Conservation (phyloP, 92 coral and sea anemone species). For the Hydrozoanthus gracilis region DNA sequence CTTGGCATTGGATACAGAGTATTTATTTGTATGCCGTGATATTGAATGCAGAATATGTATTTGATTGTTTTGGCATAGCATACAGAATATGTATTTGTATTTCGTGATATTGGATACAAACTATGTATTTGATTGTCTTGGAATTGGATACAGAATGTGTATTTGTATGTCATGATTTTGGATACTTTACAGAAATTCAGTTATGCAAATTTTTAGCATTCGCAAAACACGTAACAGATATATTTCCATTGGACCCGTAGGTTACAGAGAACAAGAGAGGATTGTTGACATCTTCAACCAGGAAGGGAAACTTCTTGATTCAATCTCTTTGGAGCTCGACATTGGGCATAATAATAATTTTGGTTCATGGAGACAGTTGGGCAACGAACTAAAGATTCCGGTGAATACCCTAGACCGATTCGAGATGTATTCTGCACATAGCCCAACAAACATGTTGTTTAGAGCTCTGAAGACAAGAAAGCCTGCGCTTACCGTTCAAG, state of each 20-base stretch:
- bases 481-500: not conserved
- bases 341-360: not conserved
- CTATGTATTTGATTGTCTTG: not conserved
- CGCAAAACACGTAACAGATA: not conserved
- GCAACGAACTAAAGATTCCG: conserved; percentile 7
- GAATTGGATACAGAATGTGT: not conserved
- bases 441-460: conserved; percentile 10
- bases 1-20: not conserved
- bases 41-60: not conserved
- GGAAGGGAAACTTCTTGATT: conserved; percentile 5
- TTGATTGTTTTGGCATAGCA: not conserved
- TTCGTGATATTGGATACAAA: not conserved
- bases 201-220: not conserved
- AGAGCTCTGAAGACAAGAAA: not conserved
- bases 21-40: not conserved
- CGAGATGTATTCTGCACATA: conserved; percentile 4
- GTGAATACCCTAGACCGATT: not conserved
- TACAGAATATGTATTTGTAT: not conserved
- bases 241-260: not conserved
- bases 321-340: conserved; percentile 6
- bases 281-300: not conserved
- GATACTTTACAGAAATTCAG: not conserved
- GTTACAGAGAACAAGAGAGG: not conserved
- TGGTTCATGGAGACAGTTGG: conserved; percentile 8
- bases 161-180: not conserved